Base-by-base conservation (phyloP, 2,888 invertebrate species). In the Caenorhabditis zanzibari region DNA sequence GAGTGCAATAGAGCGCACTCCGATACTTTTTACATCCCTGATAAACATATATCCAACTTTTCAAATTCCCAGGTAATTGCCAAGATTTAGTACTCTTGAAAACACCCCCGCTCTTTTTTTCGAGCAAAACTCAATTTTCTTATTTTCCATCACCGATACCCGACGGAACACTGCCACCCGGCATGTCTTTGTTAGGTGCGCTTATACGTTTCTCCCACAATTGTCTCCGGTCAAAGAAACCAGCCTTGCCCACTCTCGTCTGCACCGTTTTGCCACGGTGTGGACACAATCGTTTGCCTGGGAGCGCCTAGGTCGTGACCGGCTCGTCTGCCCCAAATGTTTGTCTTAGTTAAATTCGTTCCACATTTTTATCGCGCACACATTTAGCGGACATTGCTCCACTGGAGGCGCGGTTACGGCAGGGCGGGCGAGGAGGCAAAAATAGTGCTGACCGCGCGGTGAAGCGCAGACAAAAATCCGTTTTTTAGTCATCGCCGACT, bases 401-500 rank as follows among this genome's bases (percentile, higher is more conserved):
- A 47, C 47, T 59, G 74, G 63, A 61, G 63, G 66, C 56, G 56
- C 56, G 52, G 58, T 2, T 6, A 38, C 38, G 38, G 38, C 38
- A 38, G 38, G 38, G 38, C 38, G 38, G 38, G 6, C 4, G 58
- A 44, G 47, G 59, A 44, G 35, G 24, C 14, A 24, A 71, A 72
- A 72, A 72, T 68, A 68, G 72, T 22, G 72, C 41, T 41, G 72
- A 58, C 26, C n/a, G 35, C 2, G 22, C 5, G 0, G 58, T 19
- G 44, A 38, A 47, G 72, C 26, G 68, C 68, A 73, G 61, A 73
- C 52, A 61, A 7, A 61, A 73, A 73, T 74, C 74, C 63, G 63
- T 74, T 74, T 74, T 74, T 74, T 74, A 74, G 54, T 38, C 74
- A 74, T 54, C 64, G 58, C 59, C 54, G 54, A 64, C 72, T 59